Evolutionary conservation across 2,888 invertebrate species (phyloP).

Genomic region (Epirrhoe tristata): DNA sequence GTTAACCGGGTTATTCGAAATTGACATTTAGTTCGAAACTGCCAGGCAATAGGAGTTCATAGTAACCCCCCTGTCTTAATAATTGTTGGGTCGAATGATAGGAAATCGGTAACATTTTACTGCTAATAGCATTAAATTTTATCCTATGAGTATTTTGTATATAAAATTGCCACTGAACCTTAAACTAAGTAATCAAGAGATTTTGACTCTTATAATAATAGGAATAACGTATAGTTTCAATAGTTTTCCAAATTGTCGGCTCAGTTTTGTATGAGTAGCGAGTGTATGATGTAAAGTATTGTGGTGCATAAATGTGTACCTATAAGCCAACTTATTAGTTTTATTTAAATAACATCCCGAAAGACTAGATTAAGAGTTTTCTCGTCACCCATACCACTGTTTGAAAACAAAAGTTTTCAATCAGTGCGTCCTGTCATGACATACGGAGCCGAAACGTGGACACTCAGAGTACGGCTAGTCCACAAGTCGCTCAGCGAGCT

Average conservation of each 20-base stretch:
- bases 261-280: constrained; percentile 60
- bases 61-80: too few species aligned
- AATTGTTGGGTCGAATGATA: background rate
- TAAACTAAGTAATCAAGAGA: constrained; percentile 25
- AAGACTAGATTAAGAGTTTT: too few species aligned
- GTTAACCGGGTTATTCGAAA: too few species aligned
- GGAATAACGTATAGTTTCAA: constrained; percentile 31
- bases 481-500: too few species aligned
- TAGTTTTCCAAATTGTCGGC: constrained; percentile 40
- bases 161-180: constrained; percentile 37
- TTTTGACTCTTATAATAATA: constrained; percentile 30
- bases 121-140: background rate
- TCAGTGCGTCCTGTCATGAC: too few species aligned
- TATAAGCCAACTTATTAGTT: constrained; percentile 60
- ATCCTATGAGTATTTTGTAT: background rate
- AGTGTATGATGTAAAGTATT: constrained; percentile 59
- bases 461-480: too few species aligned
- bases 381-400: too few species aligned
- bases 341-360: constrained; percentile 23
- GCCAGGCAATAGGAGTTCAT: too few species aligned
- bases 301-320: constrained; percentile 70
- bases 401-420: too few species aligned
- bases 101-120: background rate
- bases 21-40: too few species aligned
- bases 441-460: too few species aligned